Percentiles rank a stretch among this genome's conserved stretches.
phyloP scores from a whole-genome alignment of 2,888 invertebrate genomes.

The Petrophora chlorosata region DNA sequence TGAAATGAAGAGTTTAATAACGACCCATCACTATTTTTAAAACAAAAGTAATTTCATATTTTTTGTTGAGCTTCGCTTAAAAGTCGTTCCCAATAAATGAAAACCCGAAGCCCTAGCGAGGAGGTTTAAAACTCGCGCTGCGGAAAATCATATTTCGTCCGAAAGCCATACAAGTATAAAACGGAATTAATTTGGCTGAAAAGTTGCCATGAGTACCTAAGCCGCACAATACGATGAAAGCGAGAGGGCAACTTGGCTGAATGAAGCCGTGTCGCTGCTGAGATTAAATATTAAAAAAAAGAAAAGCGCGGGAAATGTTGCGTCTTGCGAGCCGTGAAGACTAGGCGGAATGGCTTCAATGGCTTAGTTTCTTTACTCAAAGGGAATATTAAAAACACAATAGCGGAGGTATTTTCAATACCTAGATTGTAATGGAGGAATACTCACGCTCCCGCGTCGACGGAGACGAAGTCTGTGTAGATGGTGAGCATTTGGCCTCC shows the following conservation, averaged over 20 bases:
- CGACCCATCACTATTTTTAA: no score
- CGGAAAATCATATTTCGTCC: conserved; percentile 74
- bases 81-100: conserved; percentile 46
- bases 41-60: no score
- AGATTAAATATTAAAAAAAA: conserved; percentile 75
- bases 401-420: background rate
- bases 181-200: conserved; percentile 79
- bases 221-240: conserved; percentile 77
- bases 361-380: no score
- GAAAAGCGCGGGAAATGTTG: conserved; percentile 31
- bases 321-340: conserved; percentile 19
- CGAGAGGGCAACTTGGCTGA: conserved; percentile 71
- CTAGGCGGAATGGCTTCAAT: no score
- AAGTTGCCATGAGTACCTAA: conserved; percentile 62
- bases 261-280: conserved; percentile 68
- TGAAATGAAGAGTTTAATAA: no score
- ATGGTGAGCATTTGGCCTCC: conserved; percentile 92
- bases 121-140: conserved; percentile 60
- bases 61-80: conserved; percentile 15
- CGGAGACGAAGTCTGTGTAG: conserved; percentile 88
- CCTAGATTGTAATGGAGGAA: no score
- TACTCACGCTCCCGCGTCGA: conserved; percentile 87
- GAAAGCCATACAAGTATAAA: conserved; percentile 71
- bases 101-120: conserved; percentile 61
- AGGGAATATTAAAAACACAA: no score